Evolutionary conservation across 1,140 invertebrate genomes (phyloP).

Genomic region (Spodoptera frugiperda): DNA sequence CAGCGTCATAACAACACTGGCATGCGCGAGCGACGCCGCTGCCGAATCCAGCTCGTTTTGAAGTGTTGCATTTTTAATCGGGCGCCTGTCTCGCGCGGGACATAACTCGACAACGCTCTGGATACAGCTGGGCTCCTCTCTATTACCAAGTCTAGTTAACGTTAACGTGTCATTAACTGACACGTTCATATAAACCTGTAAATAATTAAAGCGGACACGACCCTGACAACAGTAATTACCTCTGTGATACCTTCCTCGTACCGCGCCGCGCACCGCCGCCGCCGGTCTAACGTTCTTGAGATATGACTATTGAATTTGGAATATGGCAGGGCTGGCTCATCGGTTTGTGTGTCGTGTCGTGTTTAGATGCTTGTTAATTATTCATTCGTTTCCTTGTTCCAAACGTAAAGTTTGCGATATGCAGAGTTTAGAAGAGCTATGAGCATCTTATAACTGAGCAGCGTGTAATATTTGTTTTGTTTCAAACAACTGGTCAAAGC

Average conservation of each 20-base stretch:
- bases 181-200: constrained; percentile 76
- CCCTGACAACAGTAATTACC: constrained; percentile 62
- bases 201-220: constrained; percentile 74
- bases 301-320: constrained; percentile 44
- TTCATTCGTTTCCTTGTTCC: neutral
- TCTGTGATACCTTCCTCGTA: constrained; percentile 47
- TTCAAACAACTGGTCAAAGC: constrained; percentile 4
- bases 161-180: constrained; percentile 80
- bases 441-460: neutral
- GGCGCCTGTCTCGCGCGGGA: constrained; percentile 82
- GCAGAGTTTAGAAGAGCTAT: too few relatives aligned
- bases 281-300: constrained; percentile 38
- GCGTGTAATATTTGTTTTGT: neutral
- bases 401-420: too few relatives aligned
- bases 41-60: constrained; percentile 79
- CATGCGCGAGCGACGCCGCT: constrained; percentile 78
- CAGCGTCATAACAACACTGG: constrained; percentile 65
- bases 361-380: constrained; percentile 25
- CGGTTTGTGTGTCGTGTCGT: constrained; percentile 9
- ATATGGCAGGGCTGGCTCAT: constrained; percentile 16
- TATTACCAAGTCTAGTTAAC: constrained; percentile 85
- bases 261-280: neutral
- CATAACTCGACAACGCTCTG: constrained; percentile 81
- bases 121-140: constrained; percentile 79
- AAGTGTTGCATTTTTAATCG: constrained; percentile 84